phyloP scores from a whole-genome alignment of 1,140 invertebrate species.

The honey bee (Apis mellifera) region DNA sequence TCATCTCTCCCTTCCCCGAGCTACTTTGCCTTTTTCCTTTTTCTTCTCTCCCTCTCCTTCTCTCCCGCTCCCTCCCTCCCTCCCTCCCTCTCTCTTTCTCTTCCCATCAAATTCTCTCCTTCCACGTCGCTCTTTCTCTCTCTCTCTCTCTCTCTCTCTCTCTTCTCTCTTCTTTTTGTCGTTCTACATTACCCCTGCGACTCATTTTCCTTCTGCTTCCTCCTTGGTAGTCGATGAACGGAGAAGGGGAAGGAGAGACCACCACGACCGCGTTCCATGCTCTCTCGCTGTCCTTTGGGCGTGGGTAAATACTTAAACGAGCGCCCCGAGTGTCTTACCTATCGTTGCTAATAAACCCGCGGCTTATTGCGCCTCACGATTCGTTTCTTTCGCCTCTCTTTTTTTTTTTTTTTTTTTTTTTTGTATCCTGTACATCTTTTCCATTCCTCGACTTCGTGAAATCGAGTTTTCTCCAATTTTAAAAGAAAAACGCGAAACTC shows the following conservation, averaged over 20 bases:
- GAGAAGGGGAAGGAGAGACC: not conserved
- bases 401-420: no score
- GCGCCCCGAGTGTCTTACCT: conserved; percentile 34
- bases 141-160: conserved; percentile 7
- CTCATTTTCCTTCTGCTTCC: conserved; percentile 8
- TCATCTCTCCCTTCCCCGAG: not conserved
- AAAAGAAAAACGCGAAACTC: not conserved
- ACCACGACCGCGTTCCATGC: conserved; percentile 19
- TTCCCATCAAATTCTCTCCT: not conserved
- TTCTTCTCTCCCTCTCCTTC: not conserved
- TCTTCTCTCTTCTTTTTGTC: conserved; percentile 8
- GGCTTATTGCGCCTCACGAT: conserved; percentile 35
- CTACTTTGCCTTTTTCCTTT: not conserved
- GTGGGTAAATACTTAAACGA: conserved; percentile 39
- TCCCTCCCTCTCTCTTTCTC: not conserved
- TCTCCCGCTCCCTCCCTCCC: not conserved
- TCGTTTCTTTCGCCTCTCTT: not conserved
- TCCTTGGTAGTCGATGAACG: not conserved
- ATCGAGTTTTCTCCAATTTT: not conserved
- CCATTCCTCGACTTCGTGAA: not conserved
- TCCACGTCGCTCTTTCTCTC: conserved; percentile 6
- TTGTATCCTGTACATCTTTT: not conserved
- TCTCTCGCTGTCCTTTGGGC: conserved; percentile 26
- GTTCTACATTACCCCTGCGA: conserved; percentile 15
- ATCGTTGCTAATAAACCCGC: conserved; percentile 51